Evolutionary conservation across 2,888 invertebrate species (phyloP), one percentile per base, ranked within the genome.

Genomic region (Malacosoma neustria): DNA sequence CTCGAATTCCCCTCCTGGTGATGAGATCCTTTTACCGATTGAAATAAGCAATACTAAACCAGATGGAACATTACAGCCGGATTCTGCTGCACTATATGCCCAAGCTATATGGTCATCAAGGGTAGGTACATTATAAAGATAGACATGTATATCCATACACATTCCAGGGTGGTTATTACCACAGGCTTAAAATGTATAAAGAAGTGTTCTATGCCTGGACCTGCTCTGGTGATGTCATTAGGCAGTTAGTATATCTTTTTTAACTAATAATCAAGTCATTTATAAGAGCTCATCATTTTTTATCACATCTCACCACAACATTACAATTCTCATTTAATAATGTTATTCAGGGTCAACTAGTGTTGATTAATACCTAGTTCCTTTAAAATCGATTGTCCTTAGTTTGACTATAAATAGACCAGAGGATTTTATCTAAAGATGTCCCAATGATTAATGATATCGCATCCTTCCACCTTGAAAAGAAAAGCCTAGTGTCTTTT

Each of bases 111-210:
- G 91, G 42, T 92, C 95, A 13, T 90, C 95, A 1, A 89, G 92
- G 56, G 90, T n/a, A n/a, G n/a, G n/a, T 88, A 34, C 88, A 92
- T 68, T 98, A 98, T 69, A 91, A 91, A 54, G 96, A 98, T 72
- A 92, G 95, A 72, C 97, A 98, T 75, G 97, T 98, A 3, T 98
- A 98, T 80, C 98, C 98, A 9, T 97, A 98, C 68, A 97, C 97
- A 11, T 97, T 96, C 72, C 94, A 97, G 77, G 98, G 96, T 47
- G 96, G 95, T 39, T 97, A 95, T 72, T 93, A 93, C 63, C 97
- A 96, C 75, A 89, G 97, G 35, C 91, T 94, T 58, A 92, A 93
- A 61, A 91, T 92, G 81, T 97, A 94, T 74, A 93, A 96, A 57
- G 94, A 96, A 69, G 97, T 98, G 3, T 92, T 98, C 54, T 91